Evolutionary conservation across 2,797 vertebrate genomes (phyloP).

Genomic region (Ctenosaura bakeri): DNA sequence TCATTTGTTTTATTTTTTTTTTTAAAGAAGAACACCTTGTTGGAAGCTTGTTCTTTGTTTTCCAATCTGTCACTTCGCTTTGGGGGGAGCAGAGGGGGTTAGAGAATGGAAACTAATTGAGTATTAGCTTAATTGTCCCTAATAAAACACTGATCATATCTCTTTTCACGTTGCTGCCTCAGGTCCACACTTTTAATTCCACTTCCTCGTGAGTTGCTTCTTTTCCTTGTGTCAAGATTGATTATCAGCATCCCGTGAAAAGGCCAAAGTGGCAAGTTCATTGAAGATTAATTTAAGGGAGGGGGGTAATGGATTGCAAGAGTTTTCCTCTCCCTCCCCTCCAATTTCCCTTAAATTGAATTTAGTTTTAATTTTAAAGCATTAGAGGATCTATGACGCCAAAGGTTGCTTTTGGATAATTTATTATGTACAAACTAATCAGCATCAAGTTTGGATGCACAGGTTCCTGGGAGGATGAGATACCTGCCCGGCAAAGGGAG

Average conservation of each 20-base stretch:
- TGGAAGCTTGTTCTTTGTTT: conserved; percentile 71
- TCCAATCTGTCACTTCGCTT: conserved; percentile 68
- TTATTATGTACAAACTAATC: conserved; percentile 73
- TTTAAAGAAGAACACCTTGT: conserved; percentile 83
- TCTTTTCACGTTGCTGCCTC: conserved; percentile 64
- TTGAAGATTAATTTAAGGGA: conserved; percentile 78
- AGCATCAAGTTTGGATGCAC: conserved; percentile 49
- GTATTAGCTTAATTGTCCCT: conserved; percentile 77
- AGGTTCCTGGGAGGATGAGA: conserved; percentile 25
- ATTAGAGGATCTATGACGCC: conserved; percentile 68
- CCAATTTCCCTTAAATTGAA: conserved; percentile 68
- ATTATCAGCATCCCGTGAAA: conserved; percentile 71
- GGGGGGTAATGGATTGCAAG: conserved; percentile 65
- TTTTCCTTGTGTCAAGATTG: conserved; percentile 63
- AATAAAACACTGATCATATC: conserved; percentile 74
- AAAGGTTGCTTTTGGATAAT: conserved; percentile 76
- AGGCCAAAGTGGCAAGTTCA: conserved; percentile 76
- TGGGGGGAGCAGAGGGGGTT: not conserved
- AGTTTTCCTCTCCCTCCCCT: conserved; percentile 38
- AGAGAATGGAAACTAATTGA: conserved; percentile 61
- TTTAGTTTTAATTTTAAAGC: conserved; percentile 78
- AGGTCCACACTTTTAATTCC: conserved; percentile 65
- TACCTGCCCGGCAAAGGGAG: conserved; percentile 29
- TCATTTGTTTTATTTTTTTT: conserved; percentile 71
- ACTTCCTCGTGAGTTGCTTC: conserved; percentile 58